These are phyloP conservation scores for Columba livia DNA, from an alignment of 2,113 vertebrate species.

Conservation along the genomic window DNA sequence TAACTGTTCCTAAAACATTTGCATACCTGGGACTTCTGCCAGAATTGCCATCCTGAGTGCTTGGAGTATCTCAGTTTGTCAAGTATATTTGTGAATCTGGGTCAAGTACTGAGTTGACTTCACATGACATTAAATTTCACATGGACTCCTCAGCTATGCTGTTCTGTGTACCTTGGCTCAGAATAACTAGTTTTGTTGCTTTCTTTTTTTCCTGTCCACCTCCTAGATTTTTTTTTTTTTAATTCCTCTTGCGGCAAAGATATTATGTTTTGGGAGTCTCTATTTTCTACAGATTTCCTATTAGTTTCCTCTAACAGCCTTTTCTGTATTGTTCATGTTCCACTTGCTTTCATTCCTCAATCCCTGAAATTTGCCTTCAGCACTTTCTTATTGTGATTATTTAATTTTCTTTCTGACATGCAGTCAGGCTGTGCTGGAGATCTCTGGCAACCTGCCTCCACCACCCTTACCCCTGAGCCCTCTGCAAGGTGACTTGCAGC, in stretches of 20 bases:
- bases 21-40: not conserved
- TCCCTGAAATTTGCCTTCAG: not conserved
- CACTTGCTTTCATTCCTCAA: not conserved
- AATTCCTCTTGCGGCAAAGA: not conserved
- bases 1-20: not conserved
- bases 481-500: not conserved
- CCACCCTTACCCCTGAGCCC: not conserved
- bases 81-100: not conserved
- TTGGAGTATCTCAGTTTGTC: not conserved
- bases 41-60: not conserved
- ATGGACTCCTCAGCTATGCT: not conserved
- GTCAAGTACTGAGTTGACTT: not conserved
- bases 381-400: not conserved
- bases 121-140: not conserved
- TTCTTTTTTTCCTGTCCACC: not conserved
- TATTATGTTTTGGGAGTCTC: not conserved
- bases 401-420: not conserved
- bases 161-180: not conserved
- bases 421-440: not conserved
- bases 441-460: not conserved
- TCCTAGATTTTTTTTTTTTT: not conserved
- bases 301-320: not conserved
- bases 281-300: not conserved
- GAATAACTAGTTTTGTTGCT: not conserved
- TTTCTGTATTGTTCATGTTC: not conserved